Evolutionary conservation across 2,888 invertebrate genomes (phyloP).

Genomic region (Drosophila sordidapex): DNA sequence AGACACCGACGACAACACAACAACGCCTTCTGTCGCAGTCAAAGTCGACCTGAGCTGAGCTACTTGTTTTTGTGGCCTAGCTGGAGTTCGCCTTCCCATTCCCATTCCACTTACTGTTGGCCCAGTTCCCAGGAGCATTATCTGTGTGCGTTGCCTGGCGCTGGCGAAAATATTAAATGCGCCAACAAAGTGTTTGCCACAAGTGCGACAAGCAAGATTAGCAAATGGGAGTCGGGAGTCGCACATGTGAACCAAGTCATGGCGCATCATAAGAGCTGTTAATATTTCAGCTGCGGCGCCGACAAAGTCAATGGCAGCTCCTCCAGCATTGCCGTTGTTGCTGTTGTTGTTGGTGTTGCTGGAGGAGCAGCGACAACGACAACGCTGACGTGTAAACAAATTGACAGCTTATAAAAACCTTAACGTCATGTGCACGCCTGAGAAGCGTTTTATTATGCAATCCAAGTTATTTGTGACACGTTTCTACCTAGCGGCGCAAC

Average conservation of each 20-base stretch:
- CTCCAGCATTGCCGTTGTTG: background rate
- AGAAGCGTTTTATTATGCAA: constrained; percentile 75
- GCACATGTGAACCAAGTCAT: constrained; percentile 46
- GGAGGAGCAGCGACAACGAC: constrained; percentile 7
- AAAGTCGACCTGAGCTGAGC: constrained; percentile 50
- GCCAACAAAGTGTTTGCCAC: constrained; percentile 54
- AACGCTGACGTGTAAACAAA: constrained; percentile 72
- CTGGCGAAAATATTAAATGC: constrained; percentile 71
- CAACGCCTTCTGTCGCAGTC: constrained; percentile 32
- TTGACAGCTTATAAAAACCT: constrained; percentile 83
- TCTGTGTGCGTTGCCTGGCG: constrained; percentile 47
- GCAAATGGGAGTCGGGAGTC: constrained; percentile 11
- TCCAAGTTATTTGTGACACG: constrained; percentile 70
- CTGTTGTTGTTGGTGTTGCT: background rate
- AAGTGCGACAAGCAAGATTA: constrained; percentile 46
- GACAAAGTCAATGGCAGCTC: constrained; percentile 48
- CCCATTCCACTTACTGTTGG: constrained; percentile 21
- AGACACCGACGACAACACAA: constrained; percentile 32
- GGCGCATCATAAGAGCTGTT: constrained; percentile 62
- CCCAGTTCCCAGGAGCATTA: constrained; percentile 73
- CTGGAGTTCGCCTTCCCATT: constrained; percentile 8
- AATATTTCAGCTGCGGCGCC: constrained; percentile 71
- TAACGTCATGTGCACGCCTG: constrained; percentile 66
- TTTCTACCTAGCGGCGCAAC: constrained; percentile 34
- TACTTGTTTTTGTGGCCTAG: constrained; percentile 67